phyloP scores from a whole-genome alignment of 1,140 invertebrate species.

The Hetaerina americana region DNA sequence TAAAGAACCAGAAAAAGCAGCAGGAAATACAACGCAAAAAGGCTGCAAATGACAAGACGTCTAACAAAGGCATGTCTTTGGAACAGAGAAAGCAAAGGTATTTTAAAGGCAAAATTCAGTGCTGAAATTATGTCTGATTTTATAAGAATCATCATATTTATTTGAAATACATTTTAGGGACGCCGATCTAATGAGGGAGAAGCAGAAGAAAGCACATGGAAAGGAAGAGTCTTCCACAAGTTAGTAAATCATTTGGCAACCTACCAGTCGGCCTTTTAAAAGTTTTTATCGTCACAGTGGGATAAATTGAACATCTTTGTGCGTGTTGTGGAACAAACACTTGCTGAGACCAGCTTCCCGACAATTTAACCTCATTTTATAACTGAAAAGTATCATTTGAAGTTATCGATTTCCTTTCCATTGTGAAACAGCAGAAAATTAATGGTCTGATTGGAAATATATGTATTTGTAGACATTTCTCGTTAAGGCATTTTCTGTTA shows the following conservation, averaged over 20 bases:
- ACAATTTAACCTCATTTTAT: neutral
- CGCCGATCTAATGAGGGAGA: slow-evolving; percentile 68
- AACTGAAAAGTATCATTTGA: neutral
- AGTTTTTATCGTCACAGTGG: neutral
- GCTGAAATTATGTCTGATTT: slow-evolving; percentile 8
- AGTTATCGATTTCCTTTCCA: neutral
- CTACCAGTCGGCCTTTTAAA: neutral
- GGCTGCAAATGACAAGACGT: slow-evolving; percentile 41
- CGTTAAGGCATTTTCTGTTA: too few relatives aligned
- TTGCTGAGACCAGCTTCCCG: neutral
- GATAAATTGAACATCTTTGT: neutral
- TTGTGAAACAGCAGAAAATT: neutral
- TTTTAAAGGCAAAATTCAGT: slow-evolving; percentile 9
- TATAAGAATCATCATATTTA: slow-evolving; percentile 14
- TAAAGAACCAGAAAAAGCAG: slow-evolving; percentile 68
- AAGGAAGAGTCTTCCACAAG: neutral
- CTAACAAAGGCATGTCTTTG: slow-evolving; percentile 54
- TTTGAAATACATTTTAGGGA: slow-evolving; percentile 45
- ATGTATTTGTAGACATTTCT: too few relatives aligned
- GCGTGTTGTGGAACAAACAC: neutral
- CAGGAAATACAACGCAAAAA: slow-evolving; percentile 52
- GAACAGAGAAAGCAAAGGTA: slow-evolving; percentile 67
- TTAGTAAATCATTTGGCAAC: neutral
- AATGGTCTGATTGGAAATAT: neutral
- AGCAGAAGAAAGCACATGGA: slow-evolving; percentile 41